These are phyloP conservation scores for Macroglossus sobrinus DNA, from an alignment of 2,113 vertebrate genomes.

Conservation along the genomic window DNA sequence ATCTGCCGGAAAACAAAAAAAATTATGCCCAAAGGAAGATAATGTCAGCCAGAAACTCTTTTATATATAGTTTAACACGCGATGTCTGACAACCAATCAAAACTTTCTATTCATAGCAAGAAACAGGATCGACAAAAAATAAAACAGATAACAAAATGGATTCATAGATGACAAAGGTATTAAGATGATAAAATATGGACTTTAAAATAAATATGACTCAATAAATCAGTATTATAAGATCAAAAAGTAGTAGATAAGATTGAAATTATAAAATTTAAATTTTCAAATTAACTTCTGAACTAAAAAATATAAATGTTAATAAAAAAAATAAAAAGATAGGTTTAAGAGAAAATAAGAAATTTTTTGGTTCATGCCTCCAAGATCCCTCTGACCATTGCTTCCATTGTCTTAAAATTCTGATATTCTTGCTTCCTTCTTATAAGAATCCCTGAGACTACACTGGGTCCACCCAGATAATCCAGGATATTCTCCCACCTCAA, in stretches of 20 bases:
- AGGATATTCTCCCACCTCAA: background rate
- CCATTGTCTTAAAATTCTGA: background rate
- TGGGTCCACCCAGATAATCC: background rate
- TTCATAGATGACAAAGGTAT: background rate
- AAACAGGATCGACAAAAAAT: background rate
- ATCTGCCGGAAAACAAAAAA: background rate
- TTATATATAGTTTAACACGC: background rate
- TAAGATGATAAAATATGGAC: background rate
- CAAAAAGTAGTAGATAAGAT: background rate
- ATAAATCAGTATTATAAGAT: background rate
- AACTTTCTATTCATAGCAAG: background rate
- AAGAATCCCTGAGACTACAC: background rate
- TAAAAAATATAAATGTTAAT: background rate
- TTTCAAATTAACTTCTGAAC: background rate
- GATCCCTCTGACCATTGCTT: background rate
- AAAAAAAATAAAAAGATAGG: background rate
- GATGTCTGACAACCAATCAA: background rate
- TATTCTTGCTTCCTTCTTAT: background rate
- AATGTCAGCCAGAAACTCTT: background rate
- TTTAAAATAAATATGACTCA: background rate
- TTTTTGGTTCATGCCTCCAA: background rate
- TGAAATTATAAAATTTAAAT: background rate
- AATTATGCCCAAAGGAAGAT: background rate
- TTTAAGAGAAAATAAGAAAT: background rate
- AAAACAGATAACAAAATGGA: background rate